Base-by-base conservation (phyloP, 2,797 vertebrate genomes). In the Decapterus maruadsi region DNA sequence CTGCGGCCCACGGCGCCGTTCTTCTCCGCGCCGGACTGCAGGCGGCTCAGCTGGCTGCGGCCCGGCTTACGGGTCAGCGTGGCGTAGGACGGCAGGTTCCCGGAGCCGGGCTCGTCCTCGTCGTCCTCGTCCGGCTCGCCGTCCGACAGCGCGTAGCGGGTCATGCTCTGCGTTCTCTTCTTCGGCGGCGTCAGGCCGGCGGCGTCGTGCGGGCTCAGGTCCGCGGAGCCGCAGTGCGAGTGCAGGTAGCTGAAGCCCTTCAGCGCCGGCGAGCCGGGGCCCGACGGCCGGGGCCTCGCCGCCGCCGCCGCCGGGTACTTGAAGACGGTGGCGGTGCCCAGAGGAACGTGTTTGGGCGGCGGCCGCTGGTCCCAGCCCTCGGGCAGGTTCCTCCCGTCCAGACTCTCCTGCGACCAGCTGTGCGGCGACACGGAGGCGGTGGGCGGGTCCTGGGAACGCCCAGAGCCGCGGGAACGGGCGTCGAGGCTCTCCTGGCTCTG, bases 401-500 rank as follows among this genome's bases (percentile, higher is more conserved):
- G 87, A 80, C 93, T 95, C 85, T 97, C 96, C 86, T 94, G 95
- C 0, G 95, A 95, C 77, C 83, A 94, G 86, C 92, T 92, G 59
- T 93, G 95, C 64, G 93, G 90, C 20, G 59, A 83, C n/a, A 84
- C 50, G 20, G 85, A 92, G 11, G 93, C 94, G 2, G 93, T 86
- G 16, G 93, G 93, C 0, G 95, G 96, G 78, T 98, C 97, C 91
- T 97, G 97, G 0, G 97, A 98, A 79, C 96, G 96, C 0, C 98
- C 97, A 0, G 97, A 98, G 4, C 98, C 97, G 68, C 96, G 88
- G 0, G 97, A 99, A 2, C 97, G 95, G 0, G 94, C 88, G 1
- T 97, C 96, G 0, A 98, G 96, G 92, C 97, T 98, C 88, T 99
- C 98, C 86, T 97, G 96, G 92, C 97, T 85, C 56, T 91, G 82